A percentile compares a stretch with the other conserved stretches of the same genome.
phyloP scores from a whole-genome alignment of 2,888 invertebrate genomes.

The Pandemis heparana region DNA sequence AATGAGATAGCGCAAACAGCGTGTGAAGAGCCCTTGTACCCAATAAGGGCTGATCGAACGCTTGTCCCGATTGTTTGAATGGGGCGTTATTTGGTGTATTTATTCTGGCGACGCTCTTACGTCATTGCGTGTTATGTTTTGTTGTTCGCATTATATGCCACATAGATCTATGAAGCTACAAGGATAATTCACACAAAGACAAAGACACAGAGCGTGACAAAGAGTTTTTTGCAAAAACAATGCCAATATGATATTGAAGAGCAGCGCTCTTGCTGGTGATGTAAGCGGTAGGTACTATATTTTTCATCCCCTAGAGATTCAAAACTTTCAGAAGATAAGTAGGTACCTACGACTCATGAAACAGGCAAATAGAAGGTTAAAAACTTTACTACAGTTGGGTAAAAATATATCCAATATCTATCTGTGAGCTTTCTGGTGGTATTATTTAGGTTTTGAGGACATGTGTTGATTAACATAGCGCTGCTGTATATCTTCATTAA shows the following conservation, averaged over 20 bases:
- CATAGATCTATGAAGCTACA: neutral
- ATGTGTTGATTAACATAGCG: neutral
- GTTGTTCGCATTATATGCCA: slow-evolving; percentile 1
- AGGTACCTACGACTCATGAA: neutral
- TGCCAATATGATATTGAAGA: neutral
- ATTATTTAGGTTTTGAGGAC: neutral
- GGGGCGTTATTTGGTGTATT: slow-evolving; percentile 68
- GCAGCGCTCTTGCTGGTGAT: neutral
- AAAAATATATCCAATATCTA: too few species aligned
- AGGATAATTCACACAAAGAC: neutral
- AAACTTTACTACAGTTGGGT: too few species aligned
- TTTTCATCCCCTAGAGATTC: neutral
- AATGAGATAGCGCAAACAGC: slow-evolving; percentile 79
- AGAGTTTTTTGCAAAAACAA: neutral
- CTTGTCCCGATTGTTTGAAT: slow-evolving; percentile 75
- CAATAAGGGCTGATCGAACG: slow-evolving; percentile 70
- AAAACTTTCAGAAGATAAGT: neutral
- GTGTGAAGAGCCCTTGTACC: slow-evolving; percentile 77
- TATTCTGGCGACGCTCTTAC: slow-evolving; percentile 54
- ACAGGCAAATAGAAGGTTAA: neutral
- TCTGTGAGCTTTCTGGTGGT: too few species aligned
- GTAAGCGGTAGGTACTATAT: neutral
- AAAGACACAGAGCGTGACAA: neutral
- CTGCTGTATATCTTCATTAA: neutral
- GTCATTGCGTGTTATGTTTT: slow-evolving; percentile 16